These are phyloP conservation scores for Cactoblastis cactorum DNA, from an alignment of 2,888 invertebrate species.

Conservation along the genomic window DNA sequence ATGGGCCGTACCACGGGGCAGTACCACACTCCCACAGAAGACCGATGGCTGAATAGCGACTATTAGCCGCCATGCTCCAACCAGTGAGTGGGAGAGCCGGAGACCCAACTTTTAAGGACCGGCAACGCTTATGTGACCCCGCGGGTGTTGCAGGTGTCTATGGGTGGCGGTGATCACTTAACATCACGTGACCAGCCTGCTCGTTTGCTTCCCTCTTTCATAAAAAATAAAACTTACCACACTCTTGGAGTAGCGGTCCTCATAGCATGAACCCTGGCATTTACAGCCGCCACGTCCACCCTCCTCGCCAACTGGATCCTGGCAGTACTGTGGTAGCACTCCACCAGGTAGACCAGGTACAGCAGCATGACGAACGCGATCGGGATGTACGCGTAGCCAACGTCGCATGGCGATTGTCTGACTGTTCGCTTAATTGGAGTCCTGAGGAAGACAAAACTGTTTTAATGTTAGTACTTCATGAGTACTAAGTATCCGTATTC, in stretches of 20 bases:
- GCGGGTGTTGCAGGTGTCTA: too few species aligned
- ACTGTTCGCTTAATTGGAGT: slow-evolving; percentile 82
- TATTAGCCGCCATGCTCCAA: too few species aligned
- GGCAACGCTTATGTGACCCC: too few species aligned
- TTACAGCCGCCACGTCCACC: slow-evolving; percentile 83
- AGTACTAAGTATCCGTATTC: too few species aligned
- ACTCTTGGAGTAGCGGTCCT: slow-evolving; percentile 85
- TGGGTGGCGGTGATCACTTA: too few species aligned
- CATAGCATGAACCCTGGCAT: slow-evolving; percentile 82
- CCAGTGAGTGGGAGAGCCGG: too few species aligned
- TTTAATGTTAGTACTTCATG: slow-evolving; percentile 33
- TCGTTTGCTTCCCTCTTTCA: too few species aligned
- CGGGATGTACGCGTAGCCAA: slow-evolving; percentile 90
- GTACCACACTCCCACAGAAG: too few species aligned
- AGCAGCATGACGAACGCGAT: slow-evolving; percentile 88
- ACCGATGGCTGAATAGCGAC: too few species aligned
- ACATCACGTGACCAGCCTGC: too few species aligned
- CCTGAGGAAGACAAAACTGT: slow-evolving; percentile 60
- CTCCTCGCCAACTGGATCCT: slow-evolving; percentile 82
- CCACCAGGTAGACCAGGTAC: slow-evolving; percentile 89
- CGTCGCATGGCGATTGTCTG: slow-evolving; percentile 87
- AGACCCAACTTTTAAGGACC: too few species aligned
- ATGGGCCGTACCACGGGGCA: too few species aligned
- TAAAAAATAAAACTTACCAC: slow-evolving; percentile 79
- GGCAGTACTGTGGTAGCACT: slow-evolving; percentile 90